Evolutionary conservation across 2,888 invertebrate genomes (phyloP), one percentile per base, ranked within the genome.

Genomic region (Drosophila fulvimacula): DNA sequence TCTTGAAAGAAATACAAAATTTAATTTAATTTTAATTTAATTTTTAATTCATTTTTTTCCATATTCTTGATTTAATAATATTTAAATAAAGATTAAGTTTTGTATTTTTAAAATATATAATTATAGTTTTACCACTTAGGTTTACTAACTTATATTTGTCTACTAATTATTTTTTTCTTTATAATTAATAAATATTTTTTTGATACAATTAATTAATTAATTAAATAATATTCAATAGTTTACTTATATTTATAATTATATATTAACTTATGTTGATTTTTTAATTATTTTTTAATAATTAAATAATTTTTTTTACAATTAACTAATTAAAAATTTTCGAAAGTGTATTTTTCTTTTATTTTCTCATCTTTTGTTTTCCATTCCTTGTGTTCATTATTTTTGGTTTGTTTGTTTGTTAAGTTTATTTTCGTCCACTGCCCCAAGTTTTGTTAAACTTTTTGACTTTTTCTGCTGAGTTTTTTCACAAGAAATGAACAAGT

Each of bases 361-460:
- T 42, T 46, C 46, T n/a, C n/a, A n/a, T n/a, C n/a, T 30, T 11
- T 41, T 39, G 6, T 58, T 68, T 52, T 48, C 46, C 19, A 44
- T 15, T 34, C 2, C 32, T 64, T 36, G 34, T 52, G 38, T 60
- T 32, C 15, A 32, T 48, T 42, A 39, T 6, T 56, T 53, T 62
- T 15, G 48, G 38, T 11, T 52, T 48, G n/a, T 34, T 30, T 55
- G 53, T 41, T 41, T 30, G 9, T 19, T 41, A 32, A 41, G 17
- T 61, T 61, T 39, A 55, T 76, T 71, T 67, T 65, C 58, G 51
- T 64, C 42, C 53, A 51, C 19, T 27, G 42, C 44, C 44, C 21
- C 72, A 65, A 57, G 68, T 79, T 72, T 69, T 63, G 36, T 53
- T 57, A 1, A 60, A 69, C 38, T 69, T 62, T 67, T 66, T 60